Percentiles rank a stretch among this genome's conserved stretches.
Evolutionary conservation across 2,888 invertebrate genomes (phyloP).

Genomic region (Cerastis rubricosa): DNA sequence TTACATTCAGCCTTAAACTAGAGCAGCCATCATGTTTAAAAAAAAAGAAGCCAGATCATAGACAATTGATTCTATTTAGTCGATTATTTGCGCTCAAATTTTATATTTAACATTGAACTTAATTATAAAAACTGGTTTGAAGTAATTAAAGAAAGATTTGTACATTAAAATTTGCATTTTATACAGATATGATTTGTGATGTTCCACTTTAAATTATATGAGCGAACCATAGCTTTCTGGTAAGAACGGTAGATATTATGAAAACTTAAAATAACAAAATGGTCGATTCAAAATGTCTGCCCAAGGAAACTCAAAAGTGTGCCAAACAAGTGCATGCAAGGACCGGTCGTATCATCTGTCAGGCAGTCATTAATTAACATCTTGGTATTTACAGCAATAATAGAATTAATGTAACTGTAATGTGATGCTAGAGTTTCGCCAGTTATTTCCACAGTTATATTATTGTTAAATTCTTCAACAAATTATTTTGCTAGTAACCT

Average conservation of each 20-base stretch:
- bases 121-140: slow-evolving; percentile 21
- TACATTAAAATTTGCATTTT: slow-evolving; percentile 52
- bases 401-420: slow-evolving; percentile 34
- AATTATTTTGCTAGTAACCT: slow-evolving; percentile 32
- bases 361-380: slow-evolving; percentile 11
- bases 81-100: slow-evolving; percentile 44
- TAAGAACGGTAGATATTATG: slow-evolving; percentile 2
- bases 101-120: slow-evolving; percentile 47
- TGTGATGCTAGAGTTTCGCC: slow-evolving; percentile 12
- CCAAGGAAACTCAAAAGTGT: slow-evolving; percentile 57
- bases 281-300: slow-evolving; percentile 11
- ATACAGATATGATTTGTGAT: slow-evolving; percentile 1
- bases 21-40: slow-evolving; percentile 56
- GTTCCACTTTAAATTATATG: slow-evolving; percentile 20
- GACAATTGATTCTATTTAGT: slow-evolving; percentile 46
- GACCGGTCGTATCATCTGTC: slow-evolving; percentile 34
- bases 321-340: slow-evolving; percentile 15
- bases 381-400: slow-evolving; percentile 24
- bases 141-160: slow-evolving; percentile 29
- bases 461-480: slow-evolving; percentile 28
- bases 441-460: slow-evolving; percentile 32
- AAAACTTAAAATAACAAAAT: slow-evolving; percentile 25
- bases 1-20: slow-evolving; percentile 59
- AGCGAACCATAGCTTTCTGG: not conserved
- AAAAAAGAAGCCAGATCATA: slow-evolving; percentile 19